Evolutionary conservation across 2,888 invertebrate genomes (phyloP).

Genomic region (Nebria salina): DNA sequence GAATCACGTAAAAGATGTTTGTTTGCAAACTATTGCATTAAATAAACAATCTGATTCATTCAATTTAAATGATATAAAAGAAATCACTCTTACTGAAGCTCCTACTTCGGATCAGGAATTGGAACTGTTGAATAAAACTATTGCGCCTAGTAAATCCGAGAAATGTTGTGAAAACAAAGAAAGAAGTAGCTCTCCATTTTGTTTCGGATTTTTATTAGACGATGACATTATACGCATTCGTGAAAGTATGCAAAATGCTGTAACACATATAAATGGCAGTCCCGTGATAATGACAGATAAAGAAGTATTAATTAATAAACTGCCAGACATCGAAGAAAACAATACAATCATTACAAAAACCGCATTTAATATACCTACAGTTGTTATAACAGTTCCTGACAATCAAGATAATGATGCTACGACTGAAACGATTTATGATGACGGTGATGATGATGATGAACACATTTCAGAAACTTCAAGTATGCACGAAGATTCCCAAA

Average conservation of each 20-base stretch:
- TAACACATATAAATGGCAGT: background rate
- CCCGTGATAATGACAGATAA: background rate
- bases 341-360: too few species aligned
- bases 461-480: slow-evolving; percentile 22
- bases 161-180: background rate
- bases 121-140: background rate
- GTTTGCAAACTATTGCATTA: too few species aligned
- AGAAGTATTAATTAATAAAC: background rate
- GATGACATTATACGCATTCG: background rate
- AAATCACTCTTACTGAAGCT: background rate
- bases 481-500: slow-evolving; percentile 9
- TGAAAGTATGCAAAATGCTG: slow-evolving; percentile 15
- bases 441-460: too few species aligned
- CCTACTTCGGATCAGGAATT: background rate
- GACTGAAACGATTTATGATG: too few species aligned
- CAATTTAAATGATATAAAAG: background rate
- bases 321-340: too few species aligned
- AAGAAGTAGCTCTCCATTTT: background rate
- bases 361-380: too few species aligned
- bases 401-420: too few species aligned
- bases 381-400: too few species aligned
- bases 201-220: slow-evolving; percentile 16
- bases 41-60: background rate
- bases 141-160: background rate
- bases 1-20: too few species aligned